Conservation (phyloP, 2,888 invertebrate species). For the Sarcophaga rosellei region DNA sequence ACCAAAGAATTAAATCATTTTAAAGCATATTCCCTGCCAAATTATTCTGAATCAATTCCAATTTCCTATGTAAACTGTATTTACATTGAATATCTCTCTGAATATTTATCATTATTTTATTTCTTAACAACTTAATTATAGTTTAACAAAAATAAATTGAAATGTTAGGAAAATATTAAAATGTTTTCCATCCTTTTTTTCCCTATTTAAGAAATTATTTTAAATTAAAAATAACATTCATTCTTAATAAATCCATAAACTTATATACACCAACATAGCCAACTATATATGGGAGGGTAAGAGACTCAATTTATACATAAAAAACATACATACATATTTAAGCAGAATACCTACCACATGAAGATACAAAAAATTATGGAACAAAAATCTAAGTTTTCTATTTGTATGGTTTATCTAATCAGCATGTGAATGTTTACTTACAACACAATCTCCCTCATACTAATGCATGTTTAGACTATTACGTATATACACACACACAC, state of each 20-base stretch:
- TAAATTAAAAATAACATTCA: not conserved
- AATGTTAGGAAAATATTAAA: not conserved
- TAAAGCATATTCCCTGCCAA: too few relatives aligned
- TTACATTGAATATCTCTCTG: too few relatives aligned
- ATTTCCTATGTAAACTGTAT: too few relatives aligned
- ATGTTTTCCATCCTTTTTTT: too few relatives aligned
- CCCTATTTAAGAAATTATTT: not conserved
- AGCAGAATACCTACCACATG: not conserved
- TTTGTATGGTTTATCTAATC: slow-evolving; percentile 34
- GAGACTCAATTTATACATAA: not conserved
- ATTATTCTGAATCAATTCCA: too few relatives aligned
- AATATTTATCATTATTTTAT: not conserved
- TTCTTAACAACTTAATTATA: not conserved
- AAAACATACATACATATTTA: not conserved
- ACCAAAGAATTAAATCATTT: too few relatives aligned
- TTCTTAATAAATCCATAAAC: slow-evolving; percentile 2
- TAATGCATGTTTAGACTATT: not conserved
- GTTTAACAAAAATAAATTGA: not conserved
- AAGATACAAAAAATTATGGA: not conserved
- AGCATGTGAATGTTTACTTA: slow-evolving; percentile 3
- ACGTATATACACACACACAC: not conserved
- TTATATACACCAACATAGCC: not conserved
- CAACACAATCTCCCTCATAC: not conserved
- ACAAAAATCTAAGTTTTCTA: not conserved
- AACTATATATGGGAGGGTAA: not conserved